Conservation (phyloP, 2,113 vertebrate species). For the Sarotherodon lohbergeri region DNA sequence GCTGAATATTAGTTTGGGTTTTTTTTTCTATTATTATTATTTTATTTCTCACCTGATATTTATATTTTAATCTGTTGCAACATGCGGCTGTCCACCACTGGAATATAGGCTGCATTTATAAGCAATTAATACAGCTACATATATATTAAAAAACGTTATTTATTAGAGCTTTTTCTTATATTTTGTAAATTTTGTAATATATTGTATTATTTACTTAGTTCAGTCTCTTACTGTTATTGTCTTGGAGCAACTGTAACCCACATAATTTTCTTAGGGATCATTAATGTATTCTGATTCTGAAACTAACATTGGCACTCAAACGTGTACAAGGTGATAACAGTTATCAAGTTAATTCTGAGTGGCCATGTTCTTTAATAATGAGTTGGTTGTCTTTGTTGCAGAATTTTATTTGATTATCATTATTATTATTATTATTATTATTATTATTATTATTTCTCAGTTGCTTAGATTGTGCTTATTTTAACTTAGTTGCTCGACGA, state of each 20-base stretch:
- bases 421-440: neutral
- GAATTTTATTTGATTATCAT: neutral
- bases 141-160: neutral
- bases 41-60: neutral
- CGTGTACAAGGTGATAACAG: neutral
- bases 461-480: neutral
- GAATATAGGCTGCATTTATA: neutral
- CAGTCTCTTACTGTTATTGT: neutral
- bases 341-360: neutral
- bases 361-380: neutral
- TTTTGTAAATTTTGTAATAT: neutral
- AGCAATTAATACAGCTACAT: neutral
- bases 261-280: neutral
- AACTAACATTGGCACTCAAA: neutral
- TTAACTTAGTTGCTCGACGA: neutral
- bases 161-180: neutral
- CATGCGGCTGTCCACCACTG: neutral
- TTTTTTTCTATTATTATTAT: neutral
- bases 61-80: neutral
- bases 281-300: neutral
- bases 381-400: neutral
- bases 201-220: neutral
- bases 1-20: neutral
- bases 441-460: neutral
- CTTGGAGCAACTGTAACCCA: neutral